Percentiles rank a stretch among this genome's conserved stretches.
Conservation (phyloP, 2,113 vertebrate genomes). For the Plotosus lineatus region DNA sequence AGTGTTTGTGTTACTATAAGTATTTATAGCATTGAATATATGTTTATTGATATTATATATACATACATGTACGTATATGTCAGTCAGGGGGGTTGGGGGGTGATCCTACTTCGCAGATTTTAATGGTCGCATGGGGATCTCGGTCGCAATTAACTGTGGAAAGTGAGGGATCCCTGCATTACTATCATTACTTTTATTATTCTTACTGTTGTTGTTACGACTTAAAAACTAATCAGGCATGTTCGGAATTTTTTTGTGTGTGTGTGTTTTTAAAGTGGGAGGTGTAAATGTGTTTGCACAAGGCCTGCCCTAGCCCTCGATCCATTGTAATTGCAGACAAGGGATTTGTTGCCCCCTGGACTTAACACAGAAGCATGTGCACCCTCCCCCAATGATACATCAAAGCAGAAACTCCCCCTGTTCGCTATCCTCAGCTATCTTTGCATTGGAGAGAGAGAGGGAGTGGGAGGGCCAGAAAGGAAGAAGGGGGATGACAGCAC, state of each 20-base stretch:
- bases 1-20: too few species aligned
- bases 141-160: too few species aligned
- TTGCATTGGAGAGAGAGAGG: background rate
- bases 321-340: conserved; percentile 65
- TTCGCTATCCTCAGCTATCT: conserved; percentile 21
- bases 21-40: too few species aligned
- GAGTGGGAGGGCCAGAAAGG: conserved; percentile 8
- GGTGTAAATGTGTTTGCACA: conserved; percentile 61
- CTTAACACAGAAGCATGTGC: conserved; percentile 17
- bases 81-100: too few species aligned
- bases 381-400: conserved; percentile 37
- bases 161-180: too few species aligned
- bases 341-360: conserved; percentile 49
- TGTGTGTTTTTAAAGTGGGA: background rate
- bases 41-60: too few species aligned
- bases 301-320: conserved; percentile 65
- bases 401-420: conserved; percentile 47
- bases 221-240: background rate
- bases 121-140: too few species aligned
- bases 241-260: background rate
- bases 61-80: too few species aligned
- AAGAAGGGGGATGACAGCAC: conserved; percentile 35
- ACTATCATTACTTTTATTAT: too few species aligned
- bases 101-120: too few species aligned
- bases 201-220: too few species aligned